Percentiles rank a stretch among this genome's conserved stretches.
These are phyloP conservation scores for Periplaneta americana DNA, from an alignment of 1,140 invertebrate species.

Conservation along the genomic window DNA sequence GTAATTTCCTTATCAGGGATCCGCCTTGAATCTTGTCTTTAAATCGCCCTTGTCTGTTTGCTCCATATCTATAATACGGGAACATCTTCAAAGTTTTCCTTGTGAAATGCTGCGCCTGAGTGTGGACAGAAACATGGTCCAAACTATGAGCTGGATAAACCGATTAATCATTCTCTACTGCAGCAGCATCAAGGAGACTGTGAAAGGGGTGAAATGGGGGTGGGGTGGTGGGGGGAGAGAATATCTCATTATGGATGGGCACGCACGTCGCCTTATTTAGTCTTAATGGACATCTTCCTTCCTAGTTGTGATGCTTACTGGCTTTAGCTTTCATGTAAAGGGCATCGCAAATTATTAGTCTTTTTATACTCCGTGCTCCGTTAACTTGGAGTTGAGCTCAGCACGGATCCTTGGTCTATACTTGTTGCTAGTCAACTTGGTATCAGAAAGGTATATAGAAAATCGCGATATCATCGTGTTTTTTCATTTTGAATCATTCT, in stretches of 20 bases:
- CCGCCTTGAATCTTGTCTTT: neutral
- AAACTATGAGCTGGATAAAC: conserved; percentile 7
- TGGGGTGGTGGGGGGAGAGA: neutral
- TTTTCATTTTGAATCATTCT: too few species aligned
- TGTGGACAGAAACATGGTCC: conserved; percentile 8
- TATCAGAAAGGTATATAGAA: too few species aligned
- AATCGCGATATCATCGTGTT: too few species aligned
- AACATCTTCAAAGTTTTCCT: conserved; percentile 3
- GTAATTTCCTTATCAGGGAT: neutral
- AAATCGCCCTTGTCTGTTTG: neutral
- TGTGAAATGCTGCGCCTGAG: neutral
- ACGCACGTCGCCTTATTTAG: conserved; percentile 15
- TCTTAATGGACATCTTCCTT: conserved; percentile 14
- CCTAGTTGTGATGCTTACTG: conserved; percentile 11
- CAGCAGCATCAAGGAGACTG: conserved; percentile 6
- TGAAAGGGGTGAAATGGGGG: neutral
- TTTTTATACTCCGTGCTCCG: neutral
- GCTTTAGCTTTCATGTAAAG: conserved; percentile 6
- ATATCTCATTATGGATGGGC: conserved; percentile 16
- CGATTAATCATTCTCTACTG: conserved; percentile 8
- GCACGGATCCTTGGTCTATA: too few species aligned
- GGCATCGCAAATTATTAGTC: conserved; percentile 12
- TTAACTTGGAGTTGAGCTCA: too few species aligned
- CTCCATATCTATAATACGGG: neutral
- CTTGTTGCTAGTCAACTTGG: too few species aligned